Base-by-base conservation (phyloP, 2,888 invertebrate species). In the Dryadula phaetusa region DNA sequence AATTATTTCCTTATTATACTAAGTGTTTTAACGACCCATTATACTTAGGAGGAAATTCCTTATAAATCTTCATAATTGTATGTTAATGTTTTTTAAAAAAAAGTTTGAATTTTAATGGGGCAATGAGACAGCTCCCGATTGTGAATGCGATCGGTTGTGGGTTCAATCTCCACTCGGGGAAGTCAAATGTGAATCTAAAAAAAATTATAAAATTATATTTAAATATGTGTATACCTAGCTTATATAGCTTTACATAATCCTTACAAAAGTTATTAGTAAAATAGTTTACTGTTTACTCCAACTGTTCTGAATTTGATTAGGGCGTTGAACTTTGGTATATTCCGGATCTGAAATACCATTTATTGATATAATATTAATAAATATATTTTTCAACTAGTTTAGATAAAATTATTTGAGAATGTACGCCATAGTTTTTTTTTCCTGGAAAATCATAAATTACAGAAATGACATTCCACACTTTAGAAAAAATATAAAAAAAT, bases 171-270 rank as follows among this genome's bases (percentile, higher is more conserved):
- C n/a, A n/a, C n/a, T n/a, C n/a, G n/a, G n/a, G n/a, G n/a, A n/a
- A n/a, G n/a, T n/a, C n/a, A n/a, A n/a, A n/a, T n/a, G n/a, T n/a
- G n/a, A n/a, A 16, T 18, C 12, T 22, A n/a, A 2, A 8, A 8
- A 25, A 56, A 40, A 56, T 3, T 8, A 25, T 40, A 22, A 22
- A n/a, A 10, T 22, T n/a, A 10, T 40, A 40, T 40, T 54, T 22
- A 3, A 54, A 54, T 54, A 54, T 54, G 34, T 12, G n/a, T 28
- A 52, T 8, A 4, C 20, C 20, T 56, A 37, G n/a, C 4, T 22
- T 22, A 56, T 56, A n/a, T n/a, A n/a, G n/a, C n/a, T n/a, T 56
- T 40, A 37, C 54, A 56, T 56, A 64, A 25, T 49, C 49, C 22
- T 64, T 25, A 34, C 46, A 37, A 37, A 16, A 22, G 14, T 18